phyloP scores from a whole-genome alignment of 1,140 invertebrate genomes.

The Eriosoma lanigerum region DNA sequence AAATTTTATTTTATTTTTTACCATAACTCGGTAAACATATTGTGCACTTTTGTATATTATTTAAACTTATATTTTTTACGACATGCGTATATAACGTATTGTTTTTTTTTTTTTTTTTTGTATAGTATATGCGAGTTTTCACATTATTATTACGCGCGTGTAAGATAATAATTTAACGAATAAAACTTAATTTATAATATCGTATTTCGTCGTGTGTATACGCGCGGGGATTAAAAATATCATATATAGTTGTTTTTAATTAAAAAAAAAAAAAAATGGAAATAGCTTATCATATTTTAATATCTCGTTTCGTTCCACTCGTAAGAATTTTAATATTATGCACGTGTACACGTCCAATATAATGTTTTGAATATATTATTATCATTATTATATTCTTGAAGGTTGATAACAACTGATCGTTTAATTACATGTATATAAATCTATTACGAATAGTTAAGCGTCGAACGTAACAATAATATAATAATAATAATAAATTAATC shows the following conservation, averaged over 20 bases:
- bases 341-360: neutral
- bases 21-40: too few relatives aligned
- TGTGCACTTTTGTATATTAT: too few relatives aligned
- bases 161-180: neutral
- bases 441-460: too few relatives aligned
- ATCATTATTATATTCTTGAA: neutral
- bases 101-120: too few relatives aligned
- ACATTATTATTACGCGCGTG: neutral
- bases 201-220: neutral
- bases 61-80: too few relatives aligned
- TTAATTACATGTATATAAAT: neutral
- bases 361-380: neutral
- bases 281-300: neutral
- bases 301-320: neutral
- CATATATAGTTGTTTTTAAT: slow-evolving; percentile 12
- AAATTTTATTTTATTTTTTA: too few relatives aligned
- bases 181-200: neutral
- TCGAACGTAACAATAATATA: too few relatives aligned
- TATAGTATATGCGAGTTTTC: too few relatives aligned
- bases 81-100: neutral
- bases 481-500: too few relatives aligned
- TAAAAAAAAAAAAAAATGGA: neutral
- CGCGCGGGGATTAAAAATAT: neutral
- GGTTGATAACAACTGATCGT: neutral
- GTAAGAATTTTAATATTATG: neutral